These are phyloP conservation scores for Mya arenaria DNA, from an alignment of 1,140 invertebrate species.

Conservation along the genomic window DNA sequence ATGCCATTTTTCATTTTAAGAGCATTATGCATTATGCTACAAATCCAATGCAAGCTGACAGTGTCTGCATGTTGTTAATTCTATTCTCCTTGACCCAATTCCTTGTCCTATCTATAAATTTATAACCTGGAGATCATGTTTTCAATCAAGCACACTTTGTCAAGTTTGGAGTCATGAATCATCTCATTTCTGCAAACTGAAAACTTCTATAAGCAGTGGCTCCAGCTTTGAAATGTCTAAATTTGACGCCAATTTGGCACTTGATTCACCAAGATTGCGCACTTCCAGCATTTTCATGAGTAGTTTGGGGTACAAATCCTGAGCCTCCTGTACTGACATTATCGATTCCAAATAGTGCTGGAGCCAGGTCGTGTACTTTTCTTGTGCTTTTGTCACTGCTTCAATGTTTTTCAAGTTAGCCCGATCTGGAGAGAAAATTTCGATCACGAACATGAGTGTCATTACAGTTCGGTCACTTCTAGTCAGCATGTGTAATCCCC, in stretches of 20 bases:
- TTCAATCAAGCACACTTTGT: no score
- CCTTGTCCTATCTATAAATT: no score
- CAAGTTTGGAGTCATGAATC: no score
- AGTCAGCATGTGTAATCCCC: conserved; percentile 76
- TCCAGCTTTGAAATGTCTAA: conserved; percentile 73
- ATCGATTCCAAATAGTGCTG: conserved; percentile 92
- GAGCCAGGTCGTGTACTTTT: conserved; percentile 94
- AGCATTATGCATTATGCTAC: no score
- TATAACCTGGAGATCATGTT: no score
- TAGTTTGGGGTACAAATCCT: conserved; percentile 91
- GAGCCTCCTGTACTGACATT: conserved; percentile 87
- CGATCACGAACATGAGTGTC: conserved; percentile 93
- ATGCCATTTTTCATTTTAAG: no score
- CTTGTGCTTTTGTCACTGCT: conserved; percentile 93
- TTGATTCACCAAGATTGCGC: conserved; percentile 70
- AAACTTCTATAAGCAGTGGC: conserved; percentile 73
- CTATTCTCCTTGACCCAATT: no score
- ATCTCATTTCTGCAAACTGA: conserved; percentile 74
- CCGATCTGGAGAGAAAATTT: conserved; percentile 92
- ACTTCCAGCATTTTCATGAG: conserved; percentile 92
- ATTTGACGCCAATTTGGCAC: conserved; percentile 69
- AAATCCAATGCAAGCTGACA: no score
- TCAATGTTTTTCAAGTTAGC: conserved; percentile 90
- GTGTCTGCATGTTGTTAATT: no score
- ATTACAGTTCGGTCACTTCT: conserved; percentile 93